A percentile compares a stretch with the other conserved stretches of the same genome.
Evolutionary conservation across 1,140 invertebrate genomes (phyloP).

Genomic region (Melipona quadrifasciata): DNA sequence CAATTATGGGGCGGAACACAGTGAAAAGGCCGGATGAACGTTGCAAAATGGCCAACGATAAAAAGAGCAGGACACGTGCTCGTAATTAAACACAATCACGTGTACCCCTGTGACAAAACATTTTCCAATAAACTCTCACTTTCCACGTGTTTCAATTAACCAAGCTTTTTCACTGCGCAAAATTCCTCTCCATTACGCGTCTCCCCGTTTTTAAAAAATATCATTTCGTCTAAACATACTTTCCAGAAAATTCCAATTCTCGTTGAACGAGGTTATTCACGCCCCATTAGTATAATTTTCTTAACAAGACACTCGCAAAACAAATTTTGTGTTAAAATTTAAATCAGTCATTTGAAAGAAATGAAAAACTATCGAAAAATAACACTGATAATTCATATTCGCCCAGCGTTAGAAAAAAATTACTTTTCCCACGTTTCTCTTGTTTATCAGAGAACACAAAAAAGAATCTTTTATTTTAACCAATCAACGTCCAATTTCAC

Average conservation of each 20-base stretch:
- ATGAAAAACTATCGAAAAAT: background rate
- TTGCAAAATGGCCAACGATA: background rate
- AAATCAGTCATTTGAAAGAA: background rate
- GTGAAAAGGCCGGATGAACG: background rate
- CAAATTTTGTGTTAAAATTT: no score
- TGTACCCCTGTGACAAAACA: constrained; percentile 8
- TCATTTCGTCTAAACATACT: background rate
- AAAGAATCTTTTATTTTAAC: background rate
- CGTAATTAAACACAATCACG: constrained; percentile 22
- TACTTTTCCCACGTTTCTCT: background rate
- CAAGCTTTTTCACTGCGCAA: constrained; percentile 3
- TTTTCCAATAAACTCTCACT: constrained; percentile 17
- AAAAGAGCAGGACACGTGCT: background rate
- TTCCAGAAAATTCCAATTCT: background rate
- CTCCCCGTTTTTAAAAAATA: constrained; percentile 2
- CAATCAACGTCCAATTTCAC: background rate
- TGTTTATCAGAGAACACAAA: background rate
- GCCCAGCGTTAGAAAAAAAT: background rate
- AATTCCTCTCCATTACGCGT: constrained; percentile 1
- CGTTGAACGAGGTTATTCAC: background rate
- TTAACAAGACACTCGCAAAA: no score
- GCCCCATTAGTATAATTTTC: background rate
- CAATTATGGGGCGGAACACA: background rate
- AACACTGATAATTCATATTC: background rate
- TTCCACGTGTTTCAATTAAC: constrained; percentile 16